Evolutionary conservation across 2,113 vertebrate species (phyloP).

Genomic region (Mandrillus leucophaeus): DNA sequence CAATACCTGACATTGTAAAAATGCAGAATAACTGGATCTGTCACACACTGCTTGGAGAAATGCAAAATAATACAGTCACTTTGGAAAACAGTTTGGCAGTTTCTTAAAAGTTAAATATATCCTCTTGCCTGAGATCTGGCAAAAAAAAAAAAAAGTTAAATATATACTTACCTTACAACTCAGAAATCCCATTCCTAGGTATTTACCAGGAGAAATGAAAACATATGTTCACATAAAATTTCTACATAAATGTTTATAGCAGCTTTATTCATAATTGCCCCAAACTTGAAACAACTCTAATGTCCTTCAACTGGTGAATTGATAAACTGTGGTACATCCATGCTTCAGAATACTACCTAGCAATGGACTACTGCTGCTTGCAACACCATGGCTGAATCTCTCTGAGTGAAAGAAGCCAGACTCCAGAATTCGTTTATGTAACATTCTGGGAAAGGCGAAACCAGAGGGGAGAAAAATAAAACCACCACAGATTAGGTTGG

Average conservation of each 20-base stretch:
- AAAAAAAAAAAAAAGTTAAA: neutral
- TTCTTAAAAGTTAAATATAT: constrained; percentile 38
- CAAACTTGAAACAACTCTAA: neutral
- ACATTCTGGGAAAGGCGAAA: constrained; percentile 23
- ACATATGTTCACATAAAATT: neutral
- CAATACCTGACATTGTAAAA: neutral
- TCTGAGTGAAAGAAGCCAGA: neutral
- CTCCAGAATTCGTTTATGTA: neutral
- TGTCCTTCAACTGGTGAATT: neutral
- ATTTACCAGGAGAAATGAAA: constrained; percentile 4
- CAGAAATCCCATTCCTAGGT: constrained; percentile 35
- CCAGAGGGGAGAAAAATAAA: neutral
- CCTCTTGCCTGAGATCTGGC: too few relatives aligned
- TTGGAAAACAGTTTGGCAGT: neutral
- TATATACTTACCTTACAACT: neutral
- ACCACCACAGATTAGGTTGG: neutral
- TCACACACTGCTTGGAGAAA: neutral
- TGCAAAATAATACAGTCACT: neutral
- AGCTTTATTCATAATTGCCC: neutral
- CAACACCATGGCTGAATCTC: neutral
- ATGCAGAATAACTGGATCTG: neutral
- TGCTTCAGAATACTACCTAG: neutral
- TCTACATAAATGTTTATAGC: neutral
- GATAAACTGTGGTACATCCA: neutral
- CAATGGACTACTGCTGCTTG: neutral